Percentiles rank a stretch among this genome's conserved stretches.
Conservation (phyloP, 2,797 vertebrate species). For the Melanotaenia maccullochi region DNA sequence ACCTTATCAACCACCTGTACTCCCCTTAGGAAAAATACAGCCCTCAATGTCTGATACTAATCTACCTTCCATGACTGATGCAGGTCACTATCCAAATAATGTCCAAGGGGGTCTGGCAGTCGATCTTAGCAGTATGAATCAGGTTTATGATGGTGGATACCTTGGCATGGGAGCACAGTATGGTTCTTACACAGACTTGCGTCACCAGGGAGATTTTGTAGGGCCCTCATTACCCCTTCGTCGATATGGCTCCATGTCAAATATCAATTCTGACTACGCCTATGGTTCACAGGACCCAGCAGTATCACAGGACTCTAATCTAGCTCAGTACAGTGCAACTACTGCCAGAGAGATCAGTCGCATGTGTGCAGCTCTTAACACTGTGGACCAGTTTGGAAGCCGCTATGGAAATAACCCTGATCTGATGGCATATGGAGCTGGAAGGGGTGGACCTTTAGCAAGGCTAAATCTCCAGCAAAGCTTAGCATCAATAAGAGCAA, state of each 20-base stretch:
- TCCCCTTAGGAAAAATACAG: conserved; percentile 87
- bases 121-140: conserved; percentile 93
- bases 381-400: conserved; percentile 94
- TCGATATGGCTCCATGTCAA: conserved; percentile 95
- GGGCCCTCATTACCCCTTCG: conserved; percentile 90
- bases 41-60: conserved; percentile 98
- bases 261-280: conserved; percentile 93
- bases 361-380: conserved; percentile 98
- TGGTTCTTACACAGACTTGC: conserved; percentile 95
- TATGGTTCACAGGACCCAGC: conserved; percentile 85
- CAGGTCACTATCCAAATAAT: conserved; percentile 86
- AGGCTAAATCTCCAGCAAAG: conserved; percentile 86
- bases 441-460: conserved; percentile 80
- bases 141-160: conserved; percentile 90
- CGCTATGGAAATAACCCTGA: conserved; percentile 88
- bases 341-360: conserved; percentile 97
- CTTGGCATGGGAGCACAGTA: conserved; percentile 93
- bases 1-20: conserved; percentile 79
- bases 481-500: conserved; percentile 87
- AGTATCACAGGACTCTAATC: conserved; percentile 91
- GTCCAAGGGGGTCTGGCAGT: conserved; percentile 88
- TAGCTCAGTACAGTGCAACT: conserved; percentile 97
- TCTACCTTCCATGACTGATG: conserved; percentile 85
- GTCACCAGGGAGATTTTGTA: conserved; percentile 89
- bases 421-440: conserved; percentile 86